Evolutionary conservation across 2,797 vertebrate species (phyloP), one percentile per base, ranked within the genome.

Genomic region (Hipposideros larvatus): DNA sequence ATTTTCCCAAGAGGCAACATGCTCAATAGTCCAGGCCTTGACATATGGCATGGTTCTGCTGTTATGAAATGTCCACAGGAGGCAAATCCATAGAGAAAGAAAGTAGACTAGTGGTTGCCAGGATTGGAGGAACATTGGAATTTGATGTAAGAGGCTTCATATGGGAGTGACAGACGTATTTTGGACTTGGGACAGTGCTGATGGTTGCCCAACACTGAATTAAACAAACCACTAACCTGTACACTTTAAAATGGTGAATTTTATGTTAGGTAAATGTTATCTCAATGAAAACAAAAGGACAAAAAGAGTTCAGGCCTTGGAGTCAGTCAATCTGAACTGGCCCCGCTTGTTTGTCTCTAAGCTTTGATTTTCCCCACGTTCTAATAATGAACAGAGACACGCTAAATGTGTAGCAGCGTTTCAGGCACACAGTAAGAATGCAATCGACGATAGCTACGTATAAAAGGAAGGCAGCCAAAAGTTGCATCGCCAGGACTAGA

Each of bases 1-100:
- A 68, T 91, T 78, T 91, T 79, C 70, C 73, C 53, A 11, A 94
- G 51, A 59, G 51, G 31, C 41, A 91, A 77, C n/a, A 61, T 4
- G 4, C n/a, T 86, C 59, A 70, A 10, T 4, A 83, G 46, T 24
- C 70, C 43, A 80, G 46, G 31, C 13, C 74, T 14, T 55, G 63
- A 65, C 4, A 7, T 55, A 14, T 0, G 2, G 19, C 51, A 19
- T 41, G 57, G 84, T 48, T 71, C 61, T 34, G 41, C 26, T 82
- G 21, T 19, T 18, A 28, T 2, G 34, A 85, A 91, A 78, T 22
- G 34, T 59, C 74, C 79, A 73, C 1, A 65, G 21, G 0, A 18
- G 31, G 65, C n/a, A 82, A 59, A 34, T 55, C 34, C 55, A 70
- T 0, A 41, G 18, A 82, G 53, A 80, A 34, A 59, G 24, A 61